These are phyloP conservation scores for Oncopodura yosiiana DNA, from an alignment of 1,140 invertebrate genomes.

Conservation along the genomic window DNA sequence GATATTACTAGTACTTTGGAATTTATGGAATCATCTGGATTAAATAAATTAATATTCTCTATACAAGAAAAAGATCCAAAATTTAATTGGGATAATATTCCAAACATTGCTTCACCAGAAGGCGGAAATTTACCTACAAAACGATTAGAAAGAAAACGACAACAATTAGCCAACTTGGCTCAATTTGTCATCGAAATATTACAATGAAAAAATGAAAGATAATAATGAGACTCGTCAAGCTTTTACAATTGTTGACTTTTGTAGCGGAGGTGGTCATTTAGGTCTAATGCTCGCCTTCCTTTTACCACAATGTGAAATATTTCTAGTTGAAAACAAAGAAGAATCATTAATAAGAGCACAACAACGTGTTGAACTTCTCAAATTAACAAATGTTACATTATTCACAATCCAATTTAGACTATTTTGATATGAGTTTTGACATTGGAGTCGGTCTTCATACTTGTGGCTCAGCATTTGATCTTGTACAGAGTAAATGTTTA, in stretches of 20 bases:
- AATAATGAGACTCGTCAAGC: constrained; percentile 39
- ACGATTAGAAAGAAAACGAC: constrained; percentile 65
- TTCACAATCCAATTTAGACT: constrained; percentile 80
- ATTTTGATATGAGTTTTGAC: constrained; percentile 54
- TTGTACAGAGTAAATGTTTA: constrained; percentile 65
- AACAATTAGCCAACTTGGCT: constrained; percentile 82
- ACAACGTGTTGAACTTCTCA: constrained; percentile 55
- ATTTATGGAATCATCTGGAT: constrained; percentile 5
- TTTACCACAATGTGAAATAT: constrained; percentile 61
- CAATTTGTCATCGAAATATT: constrained; percentile 62
- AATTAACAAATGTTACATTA: constrained; percentile 64
- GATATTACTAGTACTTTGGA: constrained; percentile 57
- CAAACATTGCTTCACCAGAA: constrained; percentile 59
- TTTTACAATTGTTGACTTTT: constrained; percentile 79
- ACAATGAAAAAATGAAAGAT: neutral
- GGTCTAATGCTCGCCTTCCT: constrained; percentile 74
- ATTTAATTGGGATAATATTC: constrained; percentile 56
- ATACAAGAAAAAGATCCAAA: constrained; percentile 15
- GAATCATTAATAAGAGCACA: constrained; percentile 67
- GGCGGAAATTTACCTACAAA: constrained; percentile 66
- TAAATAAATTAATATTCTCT: constrained; percentile 11
- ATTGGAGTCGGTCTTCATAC: constrained; percentile 83
- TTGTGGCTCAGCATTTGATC: constrained; percentile 87
- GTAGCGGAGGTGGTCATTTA: constrained; percentile 84
- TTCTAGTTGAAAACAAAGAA: constrained; percentile 88